Conservation (phyloP, 2,888 invertebrate genomes). For the Blera fallax region DNA sequence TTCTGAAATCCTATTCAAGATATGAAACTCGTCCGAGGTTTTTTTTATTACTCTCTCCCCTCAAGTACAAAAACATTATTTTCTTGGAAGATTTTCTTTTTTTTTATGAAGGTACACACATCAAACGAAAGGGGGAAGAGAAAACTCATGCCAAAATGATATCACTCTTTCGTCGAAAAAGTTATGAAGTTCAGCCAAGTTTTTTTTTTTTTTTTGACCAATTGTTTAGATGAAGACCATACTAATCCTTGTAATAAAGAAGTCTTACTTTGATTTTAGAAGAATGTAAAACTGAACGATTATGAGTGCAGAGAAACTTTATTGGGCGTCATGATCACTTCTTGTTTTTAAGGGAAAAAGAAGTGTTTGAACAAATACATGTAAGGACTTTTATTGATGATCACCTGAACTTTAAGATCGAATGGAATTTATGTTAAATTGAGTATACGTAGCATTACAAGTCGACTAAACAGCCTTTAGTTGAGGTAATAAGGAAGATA, state of each 20-base stretch:
- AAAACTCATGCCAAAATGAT: constrained; percentile 17
- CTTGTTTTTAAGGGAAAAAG: background rate
- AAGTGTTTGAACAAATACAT: background rate
- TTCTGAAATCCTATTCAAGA: background rate
- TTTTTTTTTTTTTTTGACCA: constrained; percentile 13
- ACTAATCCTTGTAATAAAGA: background rate
- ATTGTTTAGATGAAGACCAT: constrained; percentile 37
- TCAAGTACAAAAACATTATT: constrained; percentile 23
- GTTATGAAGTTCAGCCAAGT: constrained; percentile 47
- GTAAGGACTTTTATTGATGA: background rate
- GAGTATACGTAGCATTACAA: too few relatives aligned
- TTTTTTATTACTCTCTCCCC: background rate
- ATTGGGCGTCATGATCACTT: constrained; percentile 7
- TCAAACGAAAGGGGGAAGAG: background rate
- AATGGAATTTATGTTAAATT: too few relatives aligned
- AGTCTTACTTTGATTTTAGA: background rate
- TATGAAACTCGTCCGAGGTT: background rate
- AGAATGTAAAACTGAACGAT: background rate
- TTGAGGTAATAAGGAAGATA: too few relatives aligned
- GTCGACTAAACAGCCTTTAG: too few relatives aligned
- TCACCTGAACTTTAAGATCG: background rate
- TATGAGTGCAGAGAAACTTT: constrained; percentile 8
- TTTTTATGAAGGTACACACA: background rate
- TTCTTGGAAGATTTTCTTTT: constrained; percentile 27
- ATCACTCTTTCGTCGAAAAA: constrained; percentile 47